Conservation (phyloP, 2,797 vertebrate genomes). For the Cryptoprocta ferox region DNA sequence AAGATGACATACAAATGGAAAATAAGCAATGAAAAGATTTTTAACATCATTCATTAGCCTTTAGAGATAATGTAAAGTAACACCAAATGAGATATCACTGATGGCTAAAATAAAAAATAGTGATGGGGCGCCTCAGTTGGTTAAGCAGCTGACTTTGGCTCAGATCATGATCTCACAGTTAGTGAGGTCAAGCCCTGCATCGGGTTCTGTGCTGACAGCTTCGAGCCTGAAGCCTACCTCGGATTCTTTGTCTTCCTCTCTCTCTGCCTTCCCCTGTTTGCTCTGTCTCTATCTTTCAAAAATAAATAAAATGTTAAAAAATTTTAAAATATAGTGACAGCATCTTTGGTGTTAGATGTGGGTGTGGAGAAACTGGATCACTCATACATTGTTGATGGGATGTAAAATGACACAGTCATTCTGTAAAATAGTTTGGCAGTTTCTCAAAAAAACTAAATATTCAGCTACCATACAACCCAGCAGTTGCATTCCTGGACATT, state of each 20-base stretch:
- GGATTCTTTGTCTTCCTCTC: too few species aligned
- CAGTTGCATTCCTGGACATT: background rate
- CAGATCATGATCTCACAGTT: too few species aligned
- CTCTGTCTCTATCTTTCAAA: too few species aligned
- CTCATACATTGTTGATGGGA: background rate
- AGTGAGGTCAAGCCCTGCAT: too few species aligned
- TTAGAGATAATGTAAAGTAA: slow-evolving; percentile 9
- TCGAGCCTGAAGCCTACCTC: too few species aligned
- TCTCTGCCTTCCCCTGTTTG: too few species aligned
- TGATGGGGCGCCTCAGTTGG: too few species aligned
- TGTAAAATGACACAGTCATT: slow-evolving; percentile 17
- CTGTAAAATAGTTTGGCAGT: background rate
- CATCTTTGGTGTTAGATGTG: too few species aligned
- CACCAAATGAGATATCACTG: background rate
- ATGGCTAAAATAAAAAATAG: background rate
- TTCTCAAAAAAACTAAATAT: slow-evolving; percentile 17
- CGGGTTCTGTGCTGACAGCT: too few species aligned
- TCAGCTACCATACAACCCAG: background rate
- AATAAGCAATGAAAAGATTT: background rate
- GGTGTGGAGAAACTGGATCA: background rate
- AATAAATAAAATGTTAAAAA: too few species aligned
- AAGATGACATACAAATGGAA: background rate
- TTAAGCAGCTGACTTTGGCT: too few species aligned
- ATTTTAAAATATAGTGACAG: too few species aligned
- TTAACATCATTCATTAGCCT: background rate